Base-by-base conservation (phyloP, 1,140 invertebrate genomes). In the Drosophila simulans region DNA sequence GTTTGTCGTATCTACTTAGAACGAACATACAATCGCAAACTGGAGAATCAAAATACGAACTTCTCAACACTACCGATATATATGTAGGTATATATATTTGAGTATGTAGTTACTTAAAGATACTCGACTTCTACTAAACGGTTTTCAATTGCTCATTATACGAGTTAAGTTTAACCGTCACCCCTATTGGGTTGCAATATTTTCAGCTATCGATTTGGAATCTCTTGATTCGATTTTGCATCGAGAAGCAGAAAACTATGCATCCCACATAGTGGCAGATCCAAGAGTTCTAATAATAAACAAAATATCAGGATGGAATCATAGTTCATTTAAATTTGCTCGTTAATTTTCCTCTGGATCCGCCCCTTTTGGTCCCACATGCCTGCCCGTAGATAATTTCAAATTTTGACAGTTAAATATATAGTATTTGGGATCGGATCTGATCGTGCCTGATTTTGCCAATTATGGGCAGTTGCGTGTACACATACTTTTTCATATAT, bases 11-110 rank as follows among this genome's bases (percentile, higher is more conserved):
- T 48, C 69, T 70, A 68, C 65, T 57, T 34, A 27, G 20, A 74
- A 74, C 58, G 59, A 72, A 73, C 72, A 66, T 68, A 59, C 45
- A 70, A 65, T 56, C 39, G 48, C 53, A 77, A 75, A 77, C 54
- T 59, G 34, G 48, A 74, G 57, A 74, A 65, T 31, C 34, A 66
- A 66, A 76, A 45, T 58, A 58, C 45, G 39, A 74, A 74, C 71
- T 74, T n/a, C 17, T 74, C 58, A 74, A 74, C 45, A 40, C 71
- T 74, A 74, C 57, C 56, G 70, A 55, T 60, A 72, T 70, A 54
- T 60, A 71, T 70, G 49, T 39, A 37, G 37, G 49, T 35, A 42
- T 60, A 55, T 72, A 35, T 49, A 53, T 66, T 22, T 43, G 31
- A 43, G 20, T 39, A 35, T 10, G 8, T 57, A 46, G 15, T 40